These are phyloP conservation scores for Liasis olivaceus DNA, from an alignment of 2,797 vertebrate genomes.

Conservation along the genomic window DNA sequence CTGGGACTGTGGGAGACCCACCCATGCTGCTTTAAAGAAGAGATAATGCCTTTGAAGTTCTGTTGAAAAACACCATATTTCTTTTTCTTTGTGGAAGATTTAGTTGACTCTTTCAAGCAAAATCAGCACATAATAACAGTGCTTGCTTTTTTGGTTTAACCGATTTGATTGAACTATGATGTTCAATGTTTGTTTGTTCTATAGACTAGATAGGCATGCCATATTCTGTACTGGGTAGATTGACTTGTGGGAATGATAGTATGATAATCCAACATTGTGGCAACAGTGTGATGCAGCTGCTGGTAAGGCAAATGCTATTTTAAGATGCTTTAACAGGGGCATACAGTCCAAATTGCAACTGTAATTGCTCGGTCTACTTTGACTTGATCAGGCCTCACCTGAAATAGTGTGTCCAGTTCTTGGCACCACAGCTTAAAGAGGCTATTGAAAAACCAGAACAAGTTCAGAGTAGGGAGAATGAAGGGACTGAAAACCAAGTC, in stretches of 20 bases:
- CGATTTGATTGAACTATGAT: background rate
- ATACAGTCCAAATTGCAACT: background rate
- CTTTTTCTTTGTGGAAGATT: background rate
- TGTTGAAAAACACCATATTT: background rate
- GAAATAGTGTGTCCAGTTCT: background rate
- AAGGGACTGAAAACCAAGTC: background rate
- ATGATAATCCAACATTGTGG: background rate
- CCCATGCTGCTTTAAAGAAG: background rate
- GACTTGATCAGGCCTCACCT: background rate
- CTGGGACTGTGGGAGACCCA: background rate
- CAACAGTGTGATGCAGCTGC: background rate
- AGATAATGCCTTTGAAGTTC: background rate
- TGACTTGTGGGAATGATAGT: background rate
- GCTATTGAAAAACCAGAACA: background rate
- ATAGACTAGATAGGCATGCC: background rate
- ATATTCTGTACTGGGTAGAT: background rate
- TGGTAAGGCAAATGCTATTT: background rate
- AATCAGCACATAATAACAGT: background rate
- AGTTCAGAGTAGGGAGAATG: background rate
- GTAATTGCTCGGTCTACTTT: background rate
- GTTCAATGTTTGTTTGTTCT: background rate
- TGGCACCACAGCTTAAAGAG: background rate
- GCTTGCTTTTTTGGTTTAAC: background rate
- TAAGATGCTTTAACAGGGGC: background rate
- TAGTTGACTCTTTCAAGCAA: background rate